Base-by-base conservation (phyloP, 2,888 invertebrate genomes). In the Macrosoma leucophasiata region DNA sequence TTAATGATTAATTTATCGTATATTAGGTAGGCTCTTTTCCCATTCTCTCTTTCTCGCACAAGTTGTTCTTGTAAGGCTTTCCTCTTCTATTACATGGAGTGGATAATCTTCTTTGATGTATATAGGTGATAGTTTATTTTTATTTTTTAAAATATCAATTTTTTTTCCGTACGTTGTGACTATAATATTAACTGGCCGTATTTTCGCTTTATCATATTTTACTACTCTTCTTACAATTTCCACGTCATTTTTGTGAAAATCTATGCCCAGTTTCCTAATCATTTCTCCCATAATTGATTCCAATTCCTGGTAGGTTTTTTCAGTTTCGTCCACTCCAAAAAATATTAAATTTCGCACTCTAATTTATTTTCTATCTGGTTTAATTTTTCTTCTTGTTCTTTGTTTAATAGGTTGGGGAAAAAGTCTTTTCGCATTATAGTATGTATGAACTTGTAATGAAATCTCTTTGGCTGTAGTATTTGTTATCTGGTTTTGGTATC, bases 321-420 rank as follows among this genome's bases (percentile, higher is more conserved):
- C 39, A 13, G 14, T 39, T 36, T 48, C 41, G 22, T 41, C 29
- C 4, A 55, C 24, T 3, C 52, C 53, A 36, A 55, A 52, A 10
- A 52, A 48, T 22, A 52, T 28, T 2, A 52, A 1, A 11, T 55
- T 51, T 43, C 39, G 50, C 15, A 29, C 44, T 46, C 44, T 38
- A 3, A 42, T 5, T 15, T 46, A 35, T 20, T 36, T 2, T 52
- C 48, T 25, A 52, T 14, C 13, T 25, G 30, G 2, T 50, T 35
- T 9, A 55, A 47, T 6, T 36, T 43, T 41, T 41, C 46, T 39
- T 48, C 43, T 37, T 55, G 52, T 30, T 48, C 21, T 37, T 52
- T 43, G 2, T 53, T 33, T n/a, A n/a, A n/a, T n/a, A n/a, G n/a
- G n/a, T n/a, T n/a, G n/a, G n/a, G n/a, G n/a, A n/a, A n/a, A n/a